phyloP scores from a whole-genome alignment of 2,797 vertebrate species.

The Odontamblyopus rebecca region DNA sequence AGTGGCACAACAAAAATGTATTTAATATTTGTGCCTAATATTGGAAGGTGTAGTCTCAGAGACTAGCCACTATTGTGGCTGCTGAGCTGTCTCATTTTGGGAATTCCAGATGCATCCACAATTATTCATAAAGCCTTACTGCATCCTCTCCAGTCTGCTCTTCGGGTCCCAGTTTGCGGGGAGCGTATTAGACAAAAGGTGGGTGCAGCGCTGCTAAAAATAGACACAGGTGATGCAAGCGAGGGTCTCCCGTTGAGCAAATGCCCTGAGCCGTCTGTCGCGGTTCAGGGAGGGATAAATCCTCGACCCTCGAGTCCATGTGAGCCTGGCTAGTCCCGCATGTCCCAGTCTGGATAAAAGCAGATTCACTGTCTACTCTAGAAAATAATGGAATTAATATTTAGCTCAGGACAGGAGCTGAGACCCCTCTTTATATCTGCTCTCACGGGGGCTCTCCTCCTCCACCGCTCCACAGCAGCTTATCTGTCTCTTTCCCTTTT shows the following conservation, averaged over 20 bases:
- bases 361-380: conserved; percentile 43
- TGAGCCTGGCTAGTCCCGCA: conserved; percentile 52
- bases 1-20: too few species aligned
- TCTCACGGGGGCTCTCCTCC: conserved; percentile 54
- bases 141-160: conserved; percentile 34
- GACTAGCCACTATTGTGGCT: too few species aligned
- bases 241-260: conserved; percentile 72
- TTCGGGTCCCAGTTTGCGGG: conserved; percentile 29
- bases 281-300: conserved; percentile 64
- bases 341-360: conserved; percentile 37
- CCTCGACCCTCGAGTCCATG: conserved; percentile 57
- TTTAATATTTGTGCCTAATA: too few species aligned
- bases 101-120: not conserved
- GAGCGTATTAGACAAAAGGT: conserved; percentile 42
- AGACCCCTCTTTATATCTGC: conserved; percentile 56
- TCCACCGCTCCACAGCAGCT: conserved; percentile 42
- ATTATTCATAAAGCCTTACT: too few species aligned
- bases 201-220: conserved; percentile 74
- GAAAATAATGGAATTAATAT: conserved; percentile 57
- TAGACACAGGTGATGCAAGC: conserved; percentile 76
- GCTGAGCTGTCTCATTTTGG: too few species aligned
- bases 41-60: too few species aligned
- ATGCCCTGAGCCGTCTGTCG: conserved; percentile 72
- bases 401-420: conserved; percentile 40
- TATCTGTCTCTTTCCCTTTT: conserved; percentile 50